Evolutionary conservation across 2,888 invertebrate species (phyloP).

Genomic region (Eupeodes latifasciatus): DNA sequence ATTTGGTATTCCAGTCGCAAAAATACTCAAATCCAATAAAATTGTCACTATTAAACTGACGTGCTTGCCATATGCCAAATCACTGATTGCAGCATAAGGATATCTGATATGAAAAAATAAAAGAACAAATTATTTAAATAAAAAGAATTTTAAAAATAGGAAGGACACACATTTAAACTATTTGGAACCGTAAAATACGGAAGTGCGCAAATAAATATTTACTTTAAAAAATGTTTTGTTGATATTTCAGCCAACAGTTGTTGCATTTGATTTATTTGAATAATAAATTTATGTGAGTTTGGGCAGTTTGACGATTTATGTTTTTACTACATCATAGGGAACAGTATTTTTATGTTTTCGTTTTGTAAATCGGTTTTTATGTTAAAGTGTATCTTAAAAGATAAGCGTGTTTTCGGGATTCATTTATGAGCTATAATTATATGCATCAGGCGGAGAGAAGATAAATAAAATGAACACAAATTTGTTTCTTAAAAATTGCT

Average conservation of each 20-base stretch:
- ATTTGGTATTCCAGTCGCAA: slow-evolving; percentile 92
- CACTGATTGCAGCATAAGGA: slow-evolving; percentile 93
- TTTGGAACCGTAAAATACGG: slow-evolving; percentile 22
- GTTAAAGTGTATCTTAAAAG: too few relatives aligned
- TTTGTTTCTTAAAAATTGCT: too few relatives aligned
- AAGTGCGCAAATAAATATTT: neutral
- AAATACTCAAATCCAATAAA: slow-evolving; percentile 90
- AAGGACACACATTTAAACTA: neutral
- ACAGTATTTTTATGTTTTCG: too few relatives aligned
- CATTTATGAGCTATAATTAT: too few relatives aligned
- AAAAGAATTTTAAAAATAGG: neutral
- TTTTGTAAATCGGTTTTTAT: too few relatives aligned
- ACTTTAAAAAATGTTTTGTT: slow-evolving; percentile 27
- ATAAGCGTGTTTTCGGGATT: too few relatives aligned
- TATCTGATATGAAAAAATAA: slow-evolving; percentile 85
- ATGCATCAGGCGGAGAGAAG: too few relatives aligned
- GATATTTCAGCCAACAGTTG: slow-evolving; percentile 5
- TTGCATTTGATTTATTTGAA: slow-evolving; percentile 58
- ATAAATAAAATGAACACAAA: too few relatives aligned
- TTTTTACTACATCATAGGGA: too few relatives aligned
- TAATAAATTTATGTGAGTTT: neutral
- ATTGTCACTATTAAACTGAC: slow-evolving; percentile 88
- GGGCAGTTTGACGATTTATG: too few relatives aligned
- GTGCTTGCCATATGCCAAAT: slow-evolving; percentile 89
- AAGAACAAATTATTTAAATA: neutral